Evolutionary conservation across 1,140 invertebrate species (phyloP), one percentile per base, ranked within the genome.

Genomic region (Drosophila rhopaloa): DNA sequence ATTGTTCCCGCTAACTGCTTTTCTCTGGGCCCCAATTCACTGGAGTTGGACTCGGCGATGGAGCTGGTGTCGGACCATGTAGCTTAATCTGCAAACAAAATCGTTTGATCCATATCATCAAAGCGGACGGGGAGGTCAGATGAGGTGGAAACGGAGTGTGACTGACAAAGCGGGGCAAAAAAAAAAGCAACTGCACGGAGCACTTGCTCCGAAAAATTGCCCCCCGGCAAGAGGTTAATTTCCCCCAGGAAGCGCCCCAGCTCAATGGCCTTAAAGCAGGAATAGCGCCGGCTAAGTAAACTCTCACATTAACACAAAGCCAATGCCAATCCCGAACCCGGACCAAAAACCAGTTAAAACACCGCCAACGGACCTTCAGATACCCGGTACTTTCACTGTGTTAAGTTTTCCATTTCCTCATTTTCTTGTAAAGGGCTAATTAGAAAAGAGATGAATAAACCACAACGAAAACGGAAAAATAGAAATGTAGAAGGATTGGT

Each of bases 71-170:
- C 79, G 62, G 74, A 70, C 63, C 76, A 65, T 88, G 76, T 86
- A 63, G 79, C 66, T 88, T 88, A 89, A 86, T 86, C 83, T 83
- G 70, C 71, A 86, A 88, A 83, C 82, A 86, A 85, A 86, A 86
- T 86, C 83, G 83, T 86, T 86, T 86, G 83, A 86, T 86, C 83
- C 84, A 86, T 86, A 86, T 86, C 84, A 63, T 67, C 16, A 48
- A 65, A 63, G 27, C 48, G 44, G 29, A 58, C 43, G 38, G 35
- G 43, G 32, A 14, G 58, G 41, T 38, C 38, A 32, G 41, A 35
- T 51, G 50, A 54, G 48, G 27, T 4, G 43, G 43, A 43, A 32
- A 9, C 24, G 50, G 41, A 32, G 44, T 41, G 57, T 41, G 16
- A 14, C 27, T 32, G 44, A 60, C 79, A 82, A 68, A 82, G 62